Base-by-base conservation (phyloP, 2,888 invertebrate genomes). In the Polymixis flavicincta region DNA sequence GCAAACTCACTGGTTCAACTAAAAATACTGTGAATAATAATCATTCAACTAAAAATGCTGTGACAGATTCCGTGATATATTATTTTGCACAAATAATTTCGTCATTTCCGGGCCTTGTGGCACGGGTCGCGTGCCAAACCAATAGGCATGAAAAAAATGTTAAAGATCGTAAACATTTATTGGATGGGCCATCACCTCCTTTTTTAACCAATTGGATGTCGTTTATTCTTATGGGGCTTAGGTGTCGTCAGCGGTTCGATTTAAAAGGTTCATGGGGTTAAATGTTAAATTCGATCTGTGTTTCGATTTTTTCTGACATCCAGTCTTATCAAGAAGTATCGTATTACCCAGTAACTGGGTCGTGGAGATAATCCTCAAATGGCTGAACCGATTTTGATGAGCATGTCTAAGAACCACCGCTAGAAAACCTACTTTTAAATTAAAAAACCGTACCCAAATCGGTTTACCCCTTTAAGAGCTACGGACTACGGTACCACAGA, bases 111-210 rank as follows among this genome's bases (percentile, higher is more conserved):
- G 32, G 13, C 25, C n/a, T 61, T 57, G 69, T 72, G 45, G 52
- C 60, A 59, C 37, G 59, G 69, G 76, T 65, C 60, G 66, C 67
- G 69, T 63, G 60, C 70, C 75, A 71, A 82, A 74, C 72, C 63
- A 72, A 71, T 71, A 74, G 80, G 74, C 52, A 77, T 84, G 61
- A 78, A 85, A 87, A 84, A 83, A 80, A 85, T 80, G 75, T 83
- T 74, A 74, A 85, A 75, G 74, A 74, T 81, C 85, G 80, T 85
- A 77, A 84, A 86, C 81, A 82, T 88, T 89, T 87, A 86, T 87
- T 83, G 78, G 69, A 72, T 77, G 71, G 78, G 74, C 75, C 70
- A 83, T 83, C 81, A 71, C 80, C 61, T 72, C 73, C 74, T 80
- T 79, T 81, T 86, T 85, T 64, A 79, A 78, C 76, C 80, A 86